These are phyloP conservation scores for Lithobates pipiens DNA, from an alignment of 2,797 vertebrate genomes.

Conservation along the genomic window DNA sequence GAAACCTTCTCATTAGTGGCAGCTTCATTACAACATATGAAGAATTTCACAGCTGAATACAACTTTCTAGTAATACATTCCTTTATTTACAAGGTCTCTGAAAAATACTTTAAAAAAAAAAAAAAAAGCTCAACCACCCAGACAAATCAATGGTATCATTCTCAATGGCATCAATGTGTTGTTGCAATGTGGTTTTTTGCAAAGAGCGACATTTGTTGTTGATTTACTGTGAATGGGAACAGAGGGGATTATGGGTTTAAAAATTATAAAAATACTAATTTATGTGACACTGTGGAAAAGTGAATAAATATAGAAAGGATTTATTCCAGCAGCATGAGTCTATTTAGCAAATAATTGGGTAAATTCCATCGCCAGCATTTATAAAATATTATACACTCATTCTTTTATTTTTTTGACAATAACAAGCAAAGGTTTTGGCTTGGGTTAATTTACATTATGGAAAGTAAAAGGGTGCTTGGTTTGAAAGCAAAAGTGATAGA, in stretches of 20 bases:
- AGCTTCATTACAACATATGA: not conserved
- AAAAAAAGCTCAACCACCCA: slow-evolving; percentile 39
- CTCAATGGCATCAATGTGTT: slow-evolving; percentile 59
- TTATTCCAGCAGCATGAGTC: slow-evolving; percentile 73
- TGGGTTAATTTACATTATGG: not conserved
- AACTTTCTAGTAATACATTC: slow-evolving; percentile 17
- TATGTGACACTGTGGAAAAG: slow-evolving; percentile 71
- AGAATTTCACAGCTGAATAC: slow-evolving; percentile 16
- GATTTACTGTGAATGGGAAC: slow-evolving; percentile 46
- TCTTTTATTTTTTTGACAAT: not conserved
- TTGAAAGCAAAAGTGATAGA: no score
- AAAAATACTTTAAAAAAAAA: slow-evolving; percentile 34
- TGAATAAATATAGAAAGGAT: slow-evolving; percentile 76
- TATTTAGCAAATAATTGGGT: slow-evolving; percentile 70
- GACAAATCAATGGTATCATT: slow-evolving; percentile 21
- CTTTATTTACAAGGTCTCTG: slow-evolving; percentile 26
- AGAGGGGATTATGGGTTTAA: slow-evolving; percentile 34
- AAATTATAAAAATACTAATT: slow-evolving; percentile 75
- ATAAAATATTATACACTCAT: slow-evolving; percentile 68
- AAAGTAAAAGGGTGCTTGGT: slow-evolving; percentile 63
- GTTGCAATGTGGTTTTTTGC: slow-evolving; percentile 60
- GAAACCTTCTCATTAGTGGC: not conserved
- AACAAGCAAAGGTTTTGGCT: not conserved
- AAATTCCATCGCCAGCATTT: slow-evolving; percentile 71
- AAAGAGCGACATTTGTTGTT: slow-evolving; percentile 64